These are phyloP conservation scores for Psittacula derbiana DNA, from an alignment of 2,797 vertebrate genomes.

Conservation along the genomic window DNA sequence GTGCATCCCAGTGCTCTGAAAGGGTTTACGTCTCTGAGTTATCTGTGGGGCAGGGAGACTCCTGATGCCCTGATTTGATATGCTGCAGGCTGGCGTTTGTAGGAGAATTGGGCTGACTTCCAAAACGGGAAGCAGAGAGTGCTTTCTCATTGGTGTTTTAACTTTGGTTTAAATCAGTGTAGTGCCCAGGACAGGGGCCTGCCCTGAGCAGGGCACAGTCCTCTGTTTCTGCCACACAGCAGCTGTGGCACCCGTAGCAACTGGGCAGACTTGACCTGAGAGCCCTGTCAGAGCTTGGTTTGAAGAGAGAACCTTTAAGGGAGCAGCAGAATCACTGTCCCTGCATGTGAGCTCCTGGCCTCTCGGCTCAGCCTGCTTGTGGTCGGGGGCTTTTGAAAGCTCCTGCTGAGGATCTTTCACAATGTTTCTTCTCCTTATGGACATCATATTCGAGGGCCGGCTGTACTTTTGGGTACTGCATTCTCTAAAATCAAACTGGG, in stretches of 20 bases:
- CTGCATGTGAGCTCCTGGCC: background rate
- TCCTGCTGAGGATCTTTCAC: background rate
- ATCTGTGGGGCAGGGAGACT: background rate
- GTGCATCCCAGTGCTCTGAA: background rate
- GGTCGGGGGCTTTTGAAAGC: background rate
- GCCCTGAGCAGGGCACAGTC: background rate
- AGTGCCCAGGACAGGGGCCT: background rate
- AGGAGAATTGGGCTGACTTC: background rate
- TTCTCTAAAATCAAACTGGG: background rate
- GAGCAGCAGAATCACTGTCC: background rate
- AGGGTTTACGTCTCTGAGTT: background rate
- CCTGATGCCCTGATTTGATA: background rate
- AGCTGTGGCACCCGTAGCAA: accelerated
- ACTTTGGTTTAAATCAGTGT: background rate
- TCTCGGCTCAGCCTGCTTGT: background rate
- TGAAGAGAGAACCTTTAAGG: background rate
- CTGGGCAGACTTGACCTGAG: background rate
- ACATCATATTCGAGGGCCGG: background rate
- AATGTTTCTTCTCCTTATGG: background rate
- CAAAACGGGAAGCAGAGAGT: background rate
- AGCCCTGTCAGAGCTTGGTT: background rate
- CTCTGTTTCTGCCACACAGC: background rate
- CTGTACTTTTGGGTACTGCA: background rate
- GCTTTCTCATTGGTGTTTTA: background rate
- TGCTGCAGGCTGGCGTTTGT: background rate